Evolutionary conservation across 2,888 invertebrate genomes (phyloP), one percentile per base, ranked within the genome.

Genomic region (Ferdinandea cuprea): DNA sequence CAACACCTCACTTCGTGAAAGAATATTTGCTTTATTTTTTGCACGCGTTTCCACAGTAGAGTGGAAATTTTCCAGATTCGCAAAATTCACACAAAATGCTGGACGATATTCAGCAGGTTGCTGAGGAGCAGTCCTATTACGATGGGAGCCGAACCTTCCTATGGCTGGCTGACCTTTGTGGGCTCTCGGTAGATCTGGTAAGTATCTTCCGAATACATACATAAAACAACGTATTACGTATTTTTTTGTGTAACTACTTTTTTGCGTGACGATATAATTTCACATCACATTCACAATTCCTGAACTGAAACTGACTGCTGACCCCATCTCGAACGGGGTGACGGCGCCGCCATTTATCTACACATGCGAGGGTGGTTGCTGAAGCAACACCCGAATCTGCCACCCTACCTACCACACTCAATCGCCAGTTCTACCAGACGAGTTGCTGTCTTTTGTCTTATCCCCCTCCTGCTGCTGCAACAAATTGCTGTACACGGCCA

Each of bases 131-230:
- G 35, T 50, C 59, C 48, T 83, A 92, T 86, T 95, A 95, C 89
- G 94, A 94, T 89, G 96, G 96, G 76, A 94, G 94, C 89, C 93
- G 93, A 88, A 89, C 94, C 77, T 95, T 96, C 90, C 89, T 92
- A 80, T 95, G 94, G 92, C 88, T 96, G 78, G 93, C 95, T 32
- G 93, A 93, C 86, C 92, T 92, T 88, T 91, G 94, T 86, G 95
- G 95, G 83, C 92, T 96, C 86, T 94, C 95, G 61, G 93, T 96
- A 88, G 96, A 96, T 92, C 93, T 96, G 93, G 96, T 96, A 92
- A 94, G 93, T 92, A 86, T n/a, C 11, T 42, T 15, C 7, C 15
- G 13, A 21, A 63, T 76, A 76, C 68, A 76, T 65, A 61, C 46
- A 54, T n/a, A 52, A n/a, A 3, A 17, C 15, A 17, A 17, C 13